Base-by-base conservation (phyloP, 2,888 invertebrate species). In the Synanthedon tipuliformis region DNA sequence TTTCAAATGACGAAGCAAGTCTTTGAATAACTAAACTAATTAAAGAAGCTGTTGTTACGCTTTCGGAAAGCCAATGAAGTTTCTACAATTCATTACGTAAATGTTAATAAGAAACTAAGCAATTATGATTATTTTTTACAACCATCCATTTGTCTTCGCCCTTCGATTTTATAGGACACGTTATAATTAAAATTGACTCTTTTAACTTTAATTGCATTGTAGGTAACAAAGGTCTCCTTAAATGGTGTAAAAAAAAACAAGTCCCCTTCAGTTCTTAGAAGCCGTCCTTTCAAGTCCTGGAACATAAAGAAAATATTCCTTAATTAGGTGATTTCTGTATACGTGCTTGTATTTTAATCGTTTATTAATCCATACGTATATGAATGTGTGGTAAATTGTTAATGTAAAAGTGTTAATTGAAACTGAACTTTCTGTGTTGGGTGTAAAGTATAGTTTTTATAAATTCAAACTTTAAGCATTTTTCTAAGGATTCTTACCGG, bases 131-230 rank as follows among this genome's bases (percentile, higher is more conserved):
- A n/a, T 45, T 45, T 45, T 45, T 45, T 45, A 15, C 45, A 45
- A 45, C 45, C 3, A 45, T 4, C 15, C 45, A 45, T 45, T 45
- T 45, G 45, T 45, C 45, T 45, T 45, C 45, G 45, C 45, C 45
- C n/a, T 45, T 45, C 45, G 45, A 45, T 45, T 45, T 13, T 45
- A 45, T 15, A 45, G 45, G 15, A 45, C 45, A 45, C 12, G 45
- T 45, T 34, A 61, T 68, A 68, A 71, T 72, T 71, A 71, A 64
- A 66, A 60, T 58, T 58, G 64, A 62, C 64, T 61, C 54, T 63
- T 61, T 64, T 60, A 57, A 51, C 54, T 56, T 64, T 70, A 70
- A 72, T 68, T 66, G 62, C 61, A 13, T 13, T 45, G 12, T 45
- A 45, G 45, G 45, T 12, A 45, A 45, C 13, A 12, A 45, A 10